Base-by-base conservation (phyloP, 2,113 vertebrate species). In the Lasiurus borealis region DNA sequence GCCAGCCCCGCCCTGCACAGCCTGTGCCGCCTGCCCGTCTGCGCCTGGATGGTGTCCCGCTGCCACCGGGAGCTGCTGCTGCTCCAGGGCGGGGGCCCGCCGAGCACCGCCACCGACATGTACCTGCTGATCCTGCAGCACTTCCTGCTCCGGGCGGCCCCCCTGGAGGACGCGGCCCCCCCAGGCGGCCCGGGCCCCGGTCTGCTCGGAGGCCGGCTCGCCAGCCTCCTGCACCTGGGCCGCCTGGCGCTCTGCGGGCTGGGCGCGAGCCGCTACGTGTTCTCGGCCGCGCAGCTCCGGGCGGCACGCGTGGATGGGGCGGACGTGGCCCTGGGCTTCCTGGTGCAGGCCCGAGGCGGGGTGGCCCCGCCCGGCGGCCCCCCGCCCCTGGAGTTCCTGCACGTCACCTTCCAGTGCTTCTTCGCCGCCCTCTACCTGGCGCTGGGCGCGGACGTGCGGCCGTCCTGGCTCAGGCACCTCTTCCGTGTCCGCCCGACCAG, bases 11-110 rank as follows among this genome's bases (percentile, higher is more conserved):
- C 98, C 23, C 97, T 99, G 40, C 98, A 98, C 2, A 98, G 99
- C 23, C 94, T 99, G 27, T 99, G 99, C 72, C 99, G 99, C 59
- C 98, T 98, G 69, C 99, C 99, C 0, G 99, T 99, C 48, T 98
- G 99, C 96, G 99, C 98, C 13, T 99, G 99, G 99, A 99, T 99
- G 80, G 99, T 99, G 48, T 99, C 99, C 59, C 98, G 98, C 86
- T 99, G 99, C 92, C 98, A 99, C 89, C 98, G 97, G 83, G 98
- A 99, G 87, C 97, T 99, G 57, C 96, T 99, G 16, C 97, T 98
- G 16, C 97, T 98, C 59, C 85, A 59, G 27, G 97, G 97, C 0
- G 96, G 97, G 8, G 97, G 97, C 3, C 96, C 97, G 81, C 97
- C 97, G 2, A 98, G 98, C 83, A 99, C 99, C 13, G 98, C 98